Base-by-base conservation (phyloP, 2,113 vertebrate genomes). In the Ctenomys sociabilis region DNA sequence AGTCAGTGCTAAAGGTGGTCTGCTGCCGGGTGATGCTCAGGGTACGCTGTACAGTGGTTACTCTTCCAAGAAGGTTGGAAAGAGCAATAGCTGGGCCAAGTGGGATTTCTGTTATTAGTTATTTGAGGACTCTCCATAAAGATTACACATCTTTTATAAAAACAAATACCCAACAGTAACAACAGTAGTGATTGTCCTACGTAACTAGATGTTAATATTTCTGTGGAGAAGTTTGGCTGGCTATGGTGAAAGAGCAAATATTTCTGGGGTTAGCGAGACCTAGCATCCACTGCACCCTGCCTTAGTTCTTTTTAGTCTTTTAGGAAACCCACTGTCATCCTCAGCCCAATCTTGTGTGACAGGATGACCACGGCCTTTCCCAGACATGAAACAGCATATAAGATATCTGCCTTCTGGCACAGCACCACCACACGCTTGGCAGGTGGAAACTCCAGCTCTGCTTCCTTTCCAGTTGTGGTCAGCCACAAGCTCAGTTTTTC, bases 191-290 rank as follows among this genome's bases (percentile, higher is more conserved):
- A 66, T 24, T 82, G 35, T 28, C 49, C 3, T 49, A 61, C 28
- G 28, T 68, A 64, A 70, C 40, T 45, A 52, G 83, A 88, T 80
- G 61, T 92, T 88, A 24, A 85, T 78, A n/a, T 86, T 32, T 57
- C 86, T 93, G 52, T 86, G 45, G 59, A 75, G 57, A 54, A 86
- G 40, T 40, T 9, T 26, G 22, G 43, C 30, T 40, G 9, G 22
- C 77, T 77, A 32, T 43, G 30, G 1, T 45, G 16, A 77, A 45
- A 75, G 75, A 93, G 28, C 2, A 30, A 14, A 40, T 54, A n/a
- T 49, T 68, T 37, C 70, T 32, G 19, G 26, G 21, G 35, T 86
- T 40, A n/a, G 84, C 63, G 78, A 80, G 52, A 88, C 7, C 24
- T n/a, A 54, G 77, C 43, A 4, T 70, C 28, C 12, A 2, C 70